Base-by-base conservation (phyloP, 2,888 invertebrate species). In the Stenodera caucasica region DNA sequence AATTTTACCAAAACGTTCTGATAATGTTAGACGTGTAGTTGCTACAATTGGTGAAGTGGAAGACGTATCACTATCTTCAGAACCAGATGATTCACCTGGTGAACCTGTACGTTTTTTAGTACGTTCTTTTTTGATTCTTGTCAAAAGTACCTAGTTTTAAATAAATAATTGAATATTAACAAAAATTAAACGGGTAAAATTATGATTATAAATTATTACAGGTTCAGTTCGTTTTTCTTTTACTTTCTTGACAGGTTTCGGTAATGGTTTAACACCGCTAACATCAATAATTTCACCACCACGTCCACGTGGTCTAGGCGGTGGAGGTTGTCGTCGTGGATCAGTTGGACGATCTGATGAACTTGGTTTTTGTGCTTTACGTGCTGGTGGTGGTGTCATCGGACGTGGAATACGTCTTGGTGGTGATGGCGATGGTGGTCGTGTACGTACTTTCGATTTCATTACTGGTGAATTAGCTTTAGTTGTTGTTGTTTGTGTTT, bases 1-100 rank as follows among this genome's bases (percentile, higher is more conserved):
- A 88, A 94, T 92, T 83, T 94, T 94, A 65, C 94, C 94, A 81
- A 94, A 94, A 21, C 91, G 85, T 80, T 94, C 94, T 0, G 93
- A 94, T 12, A 94, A 82, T 0, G 93, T 93, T 74, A 94, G 81
- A 8, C 79, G 80, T 35, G 85, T 85, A 1, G 85, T 84, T 4
- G 85, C 84, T 23, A 85, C 87, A 53, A 87, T 86, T 21, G 88
- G 87, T 0, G 87, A 86, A 37, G 85, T 77, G 4, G 86, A 85
- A 2, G 84, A 83, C 67, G 84, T 85, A 30, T 83, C 82, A 65
- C 84, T 84, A 62, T 85, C 84, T 68, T 88, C 88, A 32, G 88
- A 86, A 9, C 84, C 84, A 2, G 87, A 86, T 2, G 86, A 86
- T 59, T 83, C 84, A 1, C 79, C 72, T 32, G 81, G 79, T 67